Base-by-base conservation (phyloP, 2,888 invertebrate species). In the Cyaniris semiargus region DNA sequence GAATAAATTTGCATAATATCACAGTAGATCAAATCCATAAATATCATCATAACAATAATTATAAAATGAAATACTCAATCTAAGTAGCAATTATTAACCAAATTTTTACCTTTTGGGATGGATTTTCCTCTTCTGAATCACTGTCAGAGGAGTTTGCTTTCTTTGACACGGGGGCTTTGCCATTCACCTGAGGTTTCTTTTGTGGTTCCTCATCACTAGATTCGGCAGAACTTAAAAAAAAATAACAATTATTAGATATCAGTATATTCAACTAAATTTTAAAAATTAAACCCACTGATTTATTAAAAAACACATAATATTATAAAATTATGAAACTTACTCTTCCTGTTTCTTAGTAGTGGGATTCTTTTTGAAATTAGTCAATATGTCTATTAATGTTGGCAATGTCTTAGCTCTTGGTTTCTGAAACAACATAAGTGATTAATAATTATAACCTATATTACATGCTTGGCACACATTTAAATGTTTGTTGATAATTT, bases 401-500 rank as follows among this genome's bases (percentile, higher is more conserved):
- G 96, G 96, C 0, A 95, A 93, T 77, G 96, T 96, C 87, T 96
- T 96, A 0, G 94, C 93, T 76, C 96, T 88, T 13, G 90, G 87
- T 81, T 94, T 94, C 97, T 97, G 88, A 95, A 80, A 80, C 82
- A 79, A 82, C 80, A 83, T 83, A 75, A 38, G 44, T 21, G 38
- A 38, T 15, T 70, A 44, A 44, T 44, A 15, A 48, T 48, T 71
- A 71, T n/a, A 34, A 71, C 13, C 6, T 60, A 60, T 21, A 10
- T 60, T 23, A 21, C 58, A 58, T 58, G 21, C 21, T 8, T 21
- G 21, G 7, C 21, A n/a, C 21, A 58, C 21, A 58, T 58, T 58
- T 58, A 58, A 56, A 56, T 21, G 6, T 21, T n/a, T 7, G 8
- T n/a, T 58, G 58, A n/a, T n/a, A n/a, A 8, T 23, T 60, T 60